Evolutionary conservation across 1,140 invertebrate species (phyloP).

Genomic region (Lepidurus apus): DNA sequence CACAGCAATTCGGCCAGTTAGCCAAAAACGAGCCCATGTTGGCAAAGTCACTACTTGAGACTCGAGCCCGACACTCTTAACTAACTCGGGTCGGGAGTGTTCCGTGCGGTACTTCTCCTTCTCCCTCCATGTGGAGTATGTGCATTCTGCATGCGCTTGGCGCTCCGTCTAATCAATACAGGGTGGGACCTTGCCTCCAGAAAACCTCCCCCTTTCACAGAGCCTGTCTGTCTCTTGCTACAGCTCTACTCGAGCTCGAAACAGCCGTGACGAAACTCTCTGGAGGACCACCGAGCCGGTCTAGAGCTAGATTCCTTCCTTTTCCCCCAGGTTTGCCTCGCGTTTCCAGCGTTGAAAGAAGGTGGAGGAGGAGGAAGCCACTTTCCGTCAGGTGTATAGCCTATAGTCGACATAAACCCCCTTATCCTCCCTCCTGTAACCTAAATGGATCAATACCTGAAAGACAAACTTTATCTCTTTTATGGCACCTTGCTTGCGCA

Average conservation of each 20-base stretch:
- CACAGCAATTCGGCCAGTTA: neutral
- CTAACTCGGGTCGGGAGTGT: constrained; percentile 5
- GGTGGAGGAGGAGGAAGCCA: neutral
- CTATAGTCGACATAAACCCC: neutral
- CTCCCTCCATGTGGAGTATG: constrained; percentile 8
- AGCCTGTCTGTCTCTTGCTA: neutral
- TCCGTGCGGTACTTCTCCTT: constrained; percentile 5
- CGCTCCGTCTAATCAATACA: neutral
- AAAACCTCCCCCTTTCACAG: neutral
- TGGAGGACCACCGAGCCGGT: neutral
- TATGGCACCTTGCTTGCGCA: constrained; percentile 18
- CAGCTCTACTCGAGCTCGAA: constrained; percentile 20
- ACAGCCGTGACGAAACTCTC: constrained; percentile 18
- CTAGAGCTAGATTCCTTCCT: neutral
- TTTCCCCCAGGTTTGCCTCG: neutral
- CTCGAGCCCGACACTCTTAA: constrained; percentile 10
- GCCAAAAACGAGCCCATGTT: neutral
- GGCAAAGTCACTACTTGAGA: constrained; percentile 12
- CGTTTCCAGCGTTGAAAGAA: neutral
- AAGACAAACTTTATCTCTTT: constrained; percentile 20
- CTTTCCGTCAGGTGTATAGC: neutral
- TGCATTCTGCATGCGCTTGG: constrained; percentile 4
- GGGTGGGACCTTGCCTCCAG: neutral
- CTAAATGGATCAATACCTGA: constrained; percentile 10
- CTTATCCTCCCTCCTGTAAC: neutral